These are phyloP conservation scores for Stichopus horrens DNA, from an alignment of 53 echinoderm and acorn worm species.

Conservation along the genomic window DNA sequence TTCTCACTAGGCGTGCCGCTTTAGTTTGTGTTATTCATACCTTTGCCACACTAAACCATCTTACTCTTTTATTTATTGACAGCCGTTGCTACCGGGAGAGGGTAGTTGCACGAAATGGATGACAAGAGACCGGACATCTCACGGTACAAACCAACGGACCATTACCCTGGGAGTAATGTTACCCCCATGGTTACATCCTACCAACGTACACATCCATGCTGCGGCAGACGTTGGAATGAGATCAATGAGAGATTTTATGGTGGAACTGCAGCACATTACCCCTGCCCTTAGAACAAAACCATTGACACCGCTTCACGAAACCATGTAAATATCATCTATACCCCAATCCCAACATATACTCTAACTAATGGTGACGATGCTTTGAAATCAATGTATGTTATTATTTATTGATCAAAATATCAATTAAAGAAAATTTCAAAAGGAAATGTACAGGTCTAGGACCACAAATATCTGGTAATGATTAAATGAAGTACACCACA, in stretches of 20 bases:
- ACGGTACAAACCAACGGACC: conserved; percentile 35
- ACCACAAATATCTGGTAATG: too few species aligned
- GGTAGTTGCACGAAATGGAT: conserved; percentile 42
- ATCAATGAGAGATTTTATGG: conserved; percentile 39
- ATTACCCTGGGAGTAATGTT: conserved; percentile 42
- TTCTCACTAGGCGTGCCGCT: too few species aligned
- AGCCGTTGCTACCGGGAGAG: conserved; percentile 30
- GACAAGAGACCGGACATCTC: conserved; percentile 40
- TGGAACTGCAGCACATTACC: conserved; percentile 42
- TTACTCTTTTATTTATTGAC: neutral
- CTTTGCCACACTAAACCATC: neutral
- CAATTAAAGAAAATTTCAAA: too few species aligned
- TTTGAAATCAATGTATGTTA: too few species aligned
- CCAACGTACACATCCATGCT: conserved; percentile 33
- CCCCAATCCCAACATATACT: too few species aligned
- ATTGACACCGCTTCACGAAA: neutral
- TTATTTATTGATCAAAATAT: too few species aligned
- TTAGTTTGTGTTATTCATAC: too few species aligned
- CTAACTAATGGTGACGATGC: too few species aligned
- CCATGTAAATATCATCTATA: neutral
- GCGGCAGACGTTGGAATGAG: conserved; percentile 40
- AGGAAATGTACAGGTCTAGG: too few species aligned
- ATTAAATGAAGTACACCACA: too few species aligned
- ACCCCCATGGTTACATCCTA: conserved; percentile 48
- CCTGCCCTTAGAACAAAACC: conserved; percentile 31